phyloP scores from a whole-genome alignment of 2,888 invertebrate species.

The Blomia tropicalis region DNA sequence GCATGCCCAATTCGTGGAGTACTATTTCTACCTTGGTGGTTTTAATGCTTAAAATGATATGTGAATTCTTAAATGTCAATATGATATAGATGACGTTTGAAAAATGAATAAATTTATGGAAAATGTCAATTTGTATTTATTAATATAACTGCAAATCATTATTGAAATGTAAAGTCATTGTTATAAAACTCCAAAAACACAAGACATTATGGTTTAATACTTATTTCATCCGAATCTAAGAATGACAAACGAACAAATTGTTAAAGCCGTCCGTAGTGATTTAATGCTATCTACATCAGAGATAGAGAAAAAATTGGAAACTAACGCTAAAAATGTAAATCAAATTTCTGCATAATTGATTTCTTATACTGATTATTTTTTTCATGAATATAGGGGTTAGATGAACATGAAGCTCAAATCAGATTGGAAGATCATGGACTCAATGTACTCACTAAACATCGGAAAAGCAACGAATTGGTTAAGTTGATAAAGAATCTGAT shows the following conservation, averaged over 20 bases:
- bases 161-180: background rate
- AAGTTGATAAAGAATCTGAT: background rate
- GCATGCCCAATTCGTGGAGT: no score
- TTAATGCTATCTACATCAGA: background rate
- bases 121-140: background rate
- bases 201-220: no score
- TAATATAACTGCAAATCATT: background rate
- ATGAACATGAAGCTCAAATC: background rate
- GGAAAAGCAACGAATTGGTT: background rate
- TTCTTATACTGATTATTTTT: background rate
- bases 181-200: no score
- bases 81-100: no score
- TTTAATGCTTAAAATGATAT: no score
- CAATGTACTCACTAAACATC: background rate
- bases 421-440: background rate
- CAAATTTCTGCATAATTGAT: background rate
- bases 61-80: no score
- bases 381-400: background rate
- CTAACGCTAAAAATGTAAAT: background rate
- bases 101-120: background rate
- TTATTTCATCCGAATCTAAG: no score
- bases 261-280: background rate
- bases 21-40: no score
- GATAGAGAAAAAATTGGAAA: background rate
- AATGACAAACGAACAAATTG: background rate